phyloP scores from a whole-genome alignment of 1,140 invertebrate genomes.

The Campoletis sonorensis region DNA sequence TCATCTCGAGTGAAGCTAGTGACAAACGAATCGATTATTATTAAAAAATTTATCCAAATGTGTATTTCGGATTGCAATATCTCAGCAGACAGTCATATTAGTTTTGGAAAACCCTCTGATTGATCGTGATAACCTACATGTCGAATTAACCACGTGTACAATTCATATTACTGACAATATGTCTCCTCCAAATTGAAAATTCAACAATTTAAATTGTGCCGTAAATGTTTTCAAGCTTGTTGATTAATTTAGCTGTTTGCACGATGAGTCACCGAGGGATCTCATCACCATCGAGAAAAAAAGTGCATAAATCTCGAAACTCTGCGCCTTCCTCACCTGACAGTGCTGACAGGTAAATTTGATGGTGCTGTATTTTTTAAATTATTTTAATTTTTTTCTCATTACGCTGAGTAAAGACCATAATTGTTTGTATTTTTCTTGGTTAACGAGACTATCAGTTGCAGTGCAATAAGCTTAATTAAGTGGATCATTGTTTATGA shows the following conservation, averaged over 20 bases:
- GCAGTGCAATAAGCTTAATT: too few relatives aligned
- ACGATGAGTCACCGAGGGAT: slow-evolving; percentile 55
- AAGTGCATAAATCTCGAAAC: slow-evolving; percentile 46
- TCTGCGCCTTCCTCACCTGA: slow-evolving; percentile 26
- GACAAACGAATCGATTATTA: not conserved
- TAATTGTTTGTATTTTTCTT: too few relatives aligned
- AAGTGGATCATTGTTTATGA: too few relatives aligned
- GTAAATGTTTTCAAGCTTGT: slow-evolving; percentile 47
- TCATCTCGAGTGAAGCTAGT: not conserved
- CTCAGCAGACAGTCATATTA: slow-evolving; percentile 30
- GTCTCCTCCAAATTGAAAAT: slow-evolving; percentile 49
- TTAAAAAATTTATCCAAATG: not conserved
- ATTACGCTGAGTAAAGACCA: too few relatives aligned
- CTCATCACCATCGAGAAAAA: slow-evolving; percentile 46
- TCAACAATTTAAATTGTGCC: slow-evolving; percentile 47
- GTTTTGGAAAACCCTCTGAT: slow-evolving; percentile 1
- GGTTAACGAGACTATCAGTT: too few relatives aligned
- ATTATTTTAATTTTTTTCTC: too few relatives aligned
- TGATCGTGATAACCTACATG: not conserved
- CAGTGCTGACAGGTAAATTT: slow-evolving; percentile 56
- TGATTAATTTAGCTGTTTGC: slow-evolving; percentile 42
- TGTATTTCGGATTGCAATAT: slow-evolving; percentile 9
- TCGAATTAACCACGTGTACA: not conserved
- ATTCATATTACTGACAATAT: not conserved
- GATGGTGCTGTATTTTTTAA: too few relatives aligned